phyloP scores from a whole-genome alignment of 2,888 invertebrate species.

The Dicyrtomina minuta region DNA sequence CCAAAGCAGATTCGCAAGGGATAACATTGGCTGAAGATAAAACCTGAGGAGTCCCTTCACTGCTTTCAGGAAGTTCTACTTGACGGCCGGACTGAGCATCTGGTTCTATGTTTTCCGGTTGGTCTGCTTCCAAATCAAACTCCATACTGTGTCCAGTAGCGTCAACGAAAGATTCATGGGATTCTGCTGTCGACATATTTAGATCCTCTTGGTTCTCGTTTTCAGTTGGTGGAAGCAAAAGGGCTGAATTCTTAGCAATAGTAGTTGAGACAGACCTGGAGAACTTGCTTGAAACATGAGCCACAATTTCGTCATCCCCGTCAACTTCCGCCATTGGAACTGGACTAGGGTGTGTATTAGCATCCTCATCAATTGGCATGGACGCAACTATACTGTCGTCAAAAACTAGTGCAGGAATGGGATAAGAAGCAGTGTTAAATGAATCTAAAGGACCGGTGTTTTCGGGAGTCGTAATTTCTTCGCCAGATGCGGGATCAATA shows the following conservation, averaged over 20 bases:
- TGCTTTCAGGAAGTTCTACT: too few relatives aligned
- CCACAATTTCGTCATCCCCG: neutral
- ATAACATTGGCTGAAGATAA: too few relatives aligned
- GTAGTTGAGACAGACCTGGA: neutral
- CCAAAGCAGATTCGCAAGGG: neutral
- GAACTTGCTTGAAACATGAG: neutral
- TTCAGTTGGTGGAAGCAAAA: neutral
- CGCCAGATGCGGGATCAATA: constrained; percentile 28
- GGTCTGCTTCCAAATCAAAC: neutral
- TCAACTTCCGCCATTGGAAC: neutral
- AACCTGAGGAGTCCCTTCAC: too few relatives aligned
- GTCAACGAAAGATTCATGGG: constrained; percentile 14
- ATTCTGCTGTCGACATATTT: constrained; percentile 6
- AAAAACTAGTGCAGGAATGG: too few relatives aligned
- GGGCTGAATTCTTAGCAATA: neutral
- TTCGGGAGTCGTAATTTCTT: constrained; percentile 10
- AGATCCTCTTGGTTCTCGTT: neutral
- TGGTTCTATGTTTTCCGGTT: neutral
- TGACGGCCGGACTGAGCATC: neutral
- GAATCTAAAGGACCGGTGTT: neutral
- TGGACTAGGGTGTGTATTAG: too few relatives aligned
- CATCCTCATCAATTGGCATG: too few relatives aligned
- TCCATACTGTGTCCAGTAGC: constrained; percentile 5
- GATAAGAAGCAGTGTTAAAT: too few relatives aligned
- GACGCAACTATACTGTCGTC: too few relatives aligned